phyloP scores from a whole-genome alignment of 2,797 vertebrate species.

The Pyrocephalus nanus region DNA sequence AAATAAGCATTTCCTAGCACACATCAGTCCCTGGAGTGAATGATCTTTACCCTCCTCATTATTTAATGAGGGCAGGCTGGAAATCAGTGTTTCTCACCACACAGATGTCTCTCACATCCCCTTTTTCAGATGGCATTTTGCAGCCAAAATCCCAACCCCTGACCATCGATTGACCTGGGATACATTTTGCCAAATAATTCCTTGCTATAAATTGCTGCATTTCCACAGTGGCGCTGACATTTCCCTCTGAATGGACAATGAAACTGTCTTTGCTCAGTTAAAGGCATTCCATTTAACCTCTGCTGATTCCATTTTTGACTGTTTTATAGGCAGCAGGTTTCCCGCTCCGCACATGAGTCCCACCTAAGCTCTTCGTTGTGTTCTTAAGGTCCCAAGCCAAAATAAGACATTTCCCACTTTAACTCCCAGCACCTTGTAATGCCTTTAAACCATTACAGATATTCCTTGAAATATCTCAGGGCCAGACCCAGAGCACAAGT shows the following conservation, averaged over 20 bases:
- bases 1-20: neutral
- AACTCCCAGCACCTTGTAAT: slow-evolving; percentile 15
- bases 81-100: neutral
- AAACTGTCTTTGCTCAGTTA: neutral
- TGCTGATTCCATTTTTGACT: slow-evolving; percentile 17
- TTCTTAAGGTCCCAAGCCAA: slow-evolving; percentile 50
- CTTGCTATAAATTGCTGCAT: slow-evolving; percentile 3
- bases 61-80: neutral
- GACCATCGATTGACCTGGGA: neutral
- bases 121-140: neutral
- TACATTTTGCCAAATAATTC: slow-evolving; percentile 1
- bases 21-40: neutral
- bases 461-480: slow-evolving; percentile 30
- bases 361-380: slow-evolving; percentile 2
- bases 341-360: neutral
- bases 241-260: slow-evolving; percentile 24
- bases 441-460: slow-evolving; percentile 21
- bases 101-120: neutral
- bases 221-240: slow-evolving; percentile 6
- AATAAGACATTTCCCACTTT: slow-evolving; percentile 41
- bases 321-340: neutral
- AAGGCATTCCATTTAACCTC: neutral
- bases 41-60: neutral
- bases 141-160: neutral
- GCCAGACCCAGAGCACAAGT: neutral